phyloP scores from a whole-genome alignment of 2,797 vertebrate genomes.

The Pipistrellus pygmaeus region DNA sequence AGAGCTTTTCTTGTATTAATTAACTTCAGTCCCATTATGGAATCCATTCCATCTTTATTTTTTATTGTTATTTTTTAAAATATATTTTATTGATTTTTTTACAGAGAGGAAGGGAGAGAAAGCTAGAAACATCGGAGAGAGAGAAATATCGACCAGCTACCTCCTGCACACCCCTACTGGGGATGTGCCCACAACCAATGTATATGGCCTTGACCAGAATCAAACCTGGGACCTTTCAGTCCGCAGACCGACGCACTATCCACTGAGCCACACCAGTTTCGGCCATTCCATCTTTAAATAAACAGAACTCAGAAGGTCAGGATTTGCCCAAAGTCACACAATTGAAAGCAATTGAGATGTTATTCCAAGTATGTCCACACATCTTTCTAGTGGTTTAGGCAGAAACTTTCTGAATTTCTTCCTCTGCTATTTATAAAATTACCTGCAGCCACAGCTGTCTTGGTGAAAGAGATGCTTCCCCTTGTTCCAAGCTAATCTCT shows the following conservation, averaged over 20 bases:
- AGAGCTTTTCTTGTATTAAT: not conserved
- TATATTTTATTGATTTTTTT: no score
- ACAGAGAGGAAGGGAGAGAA: no score
- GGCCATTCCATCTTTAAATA: constrained; percentile 17
- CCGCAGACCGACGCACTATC: no score
- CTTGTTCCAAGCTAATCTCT: not conserved
- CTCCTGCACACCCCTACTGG: no score
- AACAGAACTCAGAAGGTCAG: constrained; percentile 3
- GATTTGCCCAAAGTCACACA: not conserved
- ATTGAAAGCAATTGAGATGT: not conserved
- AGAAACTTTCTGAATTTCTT: constrained; percentile 10
- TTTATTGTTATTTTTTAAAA: no score
- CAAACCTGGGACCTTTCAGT: no score
- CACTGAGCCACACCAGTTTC: no score
- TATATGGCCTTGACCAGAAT: no score
- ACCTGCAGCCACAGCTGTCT: not conserved
- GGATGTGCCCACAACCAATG: no score
- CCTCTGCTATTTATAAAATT: not conserved
- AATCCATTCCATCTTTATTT: not conserved
- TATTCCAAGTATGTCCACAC: not conserved
- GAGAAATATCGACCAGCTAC: no score
- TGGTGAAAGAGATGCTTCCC: not conserved
- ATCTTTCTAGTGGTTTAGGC: not conserved
- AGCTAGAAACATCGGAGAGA: no score
- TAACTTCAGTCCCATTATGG: not conserved